Base-by-base conservation (phyloP, 1,140 invertebrate species). In the Glossosoma conforme region DNA sequence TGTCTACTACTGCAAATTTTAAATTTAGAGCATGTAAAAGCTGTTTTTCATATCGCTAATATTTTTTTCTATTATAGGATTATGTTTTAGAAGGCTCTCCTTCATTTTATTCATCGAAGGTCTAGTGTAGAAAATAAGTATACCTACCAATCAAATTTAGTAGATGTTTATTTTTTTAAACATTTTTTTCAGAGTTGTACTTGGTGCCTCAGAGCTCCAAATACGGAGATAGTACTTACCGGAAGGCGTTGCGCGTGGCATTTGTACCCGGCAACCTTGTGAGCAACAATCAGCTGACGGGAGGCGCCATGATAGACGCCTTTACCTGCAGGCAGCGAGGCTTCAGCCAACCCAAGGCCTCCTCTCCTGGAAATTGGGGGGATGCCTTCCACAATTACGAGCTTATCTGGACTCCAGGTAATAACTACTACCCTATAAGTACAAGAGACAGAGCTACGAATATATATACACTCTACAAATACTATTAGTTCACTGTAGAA, bases 151-250 rank as follows among this genome's bases (percentile, higher is more conserved):
- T n/a, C n/a, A n/a, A n/a, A n/a, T n/a, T n/a, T n/a, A n/a, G n/a
- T n/a, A n/a, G n/a, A n/a, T n/a, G n/a, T n/a, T n/a, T n/a, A n/a
- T n/a, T n/a, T n/a, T n/a, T n/a, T n/a, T n/a, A n/a, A n/a, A 40
- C 10, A 3, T 41, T 2, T 18, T 41, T 50, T 49, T 44, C 56
- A 80, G 80, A 82, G 67, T 60, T 83, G 6, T 78, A 72, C 54
- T 61, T 83, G 18, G 74, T 79, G 42, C 77, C 81, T 1, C 63
- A 68, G 20, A 67, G 72, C 22, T 68, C 66, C 17, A 60, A 64
- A 2, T 80, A 82, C 54, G 79, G 78, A 2, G 30, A 43, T 0
- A 60, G 61, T 2, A 66, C 67, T 2, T 81, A 78, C 58, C 67
- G 69, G 24, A 77, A 76, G 2, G 58, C 76, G 40, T 72, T 75